These are phyloP conservation scores for Lordiphosa clarofinis DNA, from an alignment of 1,140 invertebrate genomes.

Conservation along the genomic window DNA sequence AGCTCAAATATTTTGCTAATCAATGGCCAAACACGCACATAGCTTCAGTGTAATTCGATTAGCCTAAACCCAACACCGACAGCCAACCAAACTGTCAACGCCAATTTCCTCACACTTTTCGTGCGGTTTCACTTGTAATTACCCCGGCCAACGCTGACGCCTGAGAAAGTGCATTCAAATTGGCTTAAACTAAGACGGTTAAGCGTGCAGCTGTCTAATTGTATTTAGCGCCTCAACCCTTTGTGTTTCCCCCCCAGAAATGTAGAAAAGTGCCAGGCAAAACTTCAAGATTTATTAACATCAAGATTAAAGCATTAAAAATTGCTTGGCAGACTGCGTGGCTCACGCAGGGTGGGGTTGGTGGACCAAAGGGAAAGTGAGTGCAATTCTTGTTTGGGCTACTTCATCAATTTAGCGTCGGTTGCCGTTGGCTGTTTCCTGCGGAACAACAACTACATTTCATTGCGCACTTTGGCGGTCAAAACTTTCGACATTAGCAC, in stretches of 20 bases:
- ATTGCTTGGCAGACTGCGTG: slow-evolving; percentile 60
- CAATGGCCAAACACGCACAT: slow-evolving; percentile 31
- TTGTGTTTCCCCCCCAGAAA: slow-evolving; percentile 39
- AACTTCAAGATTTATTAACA: slow-evolving; percentile 80
- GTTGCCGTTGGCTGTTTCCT: slow-evolving; percentile 56
- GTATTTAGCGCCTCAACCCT: slow-evolving; percentile 43
- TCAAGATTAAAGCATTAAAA: slow-evolving; percentile 80
- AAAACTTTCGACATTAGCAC: slow-evolving; percentile 76
- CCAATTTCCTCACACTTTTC: slow-evolving; percentile 40
- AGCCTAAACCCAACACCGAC: slow-evolving; percentile 32
- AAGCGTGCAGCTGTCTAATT: slow-evolving; percentile 77
- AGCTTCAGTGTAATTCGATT: slow-evolving; percentile 54
- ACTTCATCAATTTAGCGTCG: slow-evolving; percentile 67
- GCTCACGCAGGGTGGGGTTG: slow-evolving; percentile 23
- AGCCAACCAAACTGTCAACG: slow-evolving; percentile 38
- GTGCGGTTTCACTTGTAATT: slow-evolving; percentile 57
- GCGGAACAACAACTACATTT: slow-evolving; percentile 51
- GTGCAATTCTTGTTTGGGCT: slow-evolving; percentile 68
- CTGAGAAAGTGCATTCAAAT: slow-evolving; percentile 70
- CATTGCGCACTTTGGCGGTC: slow-evolving; percentile 73
- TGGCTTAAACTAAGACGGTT: slow-evolving; percentile 78
- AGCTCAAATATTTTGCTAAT: too few species aligned
- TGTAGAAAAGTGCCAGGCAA: slow-evolving; percentile 67
- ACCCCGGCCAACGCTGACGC: slow-evolving; percentile 12
- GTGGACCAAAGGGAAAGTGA: slow-evolving; percentile 51